Base-by-base conservation (phyloP, 1,140 invertebrate genomes). In the Cotesia vestalis region DNA sequence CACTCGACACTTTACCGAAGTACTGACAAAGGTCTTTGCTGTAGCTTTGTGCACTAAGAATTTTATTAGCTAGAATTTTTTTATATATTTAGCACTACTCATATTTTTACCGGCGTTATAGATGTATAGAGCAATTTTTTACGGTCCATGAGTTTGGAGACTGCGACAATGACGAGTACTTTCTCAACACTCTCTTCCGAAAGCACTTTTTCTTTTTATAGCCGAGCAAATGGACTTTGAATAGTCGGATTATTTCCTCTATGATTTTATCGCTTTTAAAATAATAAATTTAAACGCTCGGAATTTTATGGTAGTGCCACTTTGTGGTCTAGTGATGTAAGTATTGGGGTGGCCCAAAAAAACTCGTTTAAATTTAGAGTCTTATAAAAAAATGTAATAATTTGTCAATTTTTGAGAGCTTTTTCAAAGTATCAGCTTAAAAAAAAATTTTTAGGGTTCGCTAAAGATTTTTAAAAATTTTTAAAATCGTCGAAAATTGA, bases 141-240 rank as follows among this genome's bases (percentile, higher is more conserved):
- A 46, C 40, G 40, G 40, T 46, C 40, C 40, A 8, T 46, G 40
- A 46, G 40, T 66, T 66, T 69, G 59, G 52, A 36, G 12, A 55
- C 14, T 55, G 53, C 34, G 40, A 61, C 17, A 17, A 40, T 35
- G 46, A 60, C 53, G 52, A 72, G 60, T 68, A 68, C 59, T 68
- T 62, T 51, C 27, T 27, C 35, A 55, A 4, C 34, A 53, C 35
- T 17, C 55, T 66, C 53, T 46, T 40, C 60, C 5, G 12, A 55
- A n/a, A 52, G n/a, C 66, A 57, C 52, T 71, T 63, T 66, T 69
- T 38, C 35, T 51, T 17, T 64, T 57, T 64, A 66, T 69, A 51
- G 38, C 36, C 74, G 71, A 75, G 79, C 74, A 81, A 83, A 84
- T 83, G 83, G 82, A 83, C 77, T 82, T 69, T 76, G 77, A 84